phyloP scores from a whole-genome alignment of 2,113 vertebrate species.

The Sinocyclocheilus rhinocerous region DNA sequence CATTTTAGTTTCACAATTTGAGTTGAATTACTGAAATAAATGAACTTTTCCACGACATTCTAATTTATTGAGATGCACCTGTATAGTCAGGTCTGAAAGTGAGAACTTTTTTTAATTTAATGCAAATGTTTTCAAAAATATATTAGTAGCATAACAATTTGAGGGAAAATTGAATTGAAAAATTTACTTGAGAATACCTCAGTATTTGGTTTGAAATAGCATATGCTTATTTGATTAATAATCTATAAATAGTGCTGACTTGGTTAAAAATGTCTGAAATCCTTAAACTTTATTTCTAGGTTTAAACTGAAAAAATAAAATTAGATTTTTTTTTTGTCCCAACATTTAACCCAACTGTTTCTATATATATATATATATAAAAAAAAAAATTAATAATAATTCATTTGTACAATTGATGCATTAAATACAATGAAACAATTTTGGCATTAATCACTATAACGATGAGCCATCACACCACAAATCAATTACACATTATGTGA shows the following conservation, averaged over 20 bases:
- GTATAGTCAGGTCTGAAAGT: neutral
- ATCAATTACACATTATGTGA: slow-evolving; percentile 17
- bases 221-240: neutral
- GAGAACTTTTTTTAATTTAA: neutral
- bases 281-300: neutral
- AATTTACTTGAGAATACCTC: neutral
- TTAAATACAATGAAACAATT: neutral
- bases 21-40: no score
- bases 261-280: neutral
- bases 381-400: no score
- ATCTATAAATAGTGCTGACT: neutral
- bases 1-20: no score
- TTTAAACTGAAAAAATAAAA: neutral
- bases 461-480: neutral
- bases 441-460: neutral
- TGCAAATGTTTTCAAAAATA: neutral
- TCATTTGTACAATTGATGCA: neutral
- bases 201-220: neutral
- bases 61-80: no score
- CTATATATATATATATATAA: neutral
- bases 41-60: no score
- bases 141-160: neutral
- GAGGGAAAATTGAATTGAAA: neutral
- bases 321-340: neutral
- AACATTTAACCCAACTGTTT: neutral